Conservation (phyloP, 2,888 invertebrate genomes). For the Melanostoma mellinum region DNA sequence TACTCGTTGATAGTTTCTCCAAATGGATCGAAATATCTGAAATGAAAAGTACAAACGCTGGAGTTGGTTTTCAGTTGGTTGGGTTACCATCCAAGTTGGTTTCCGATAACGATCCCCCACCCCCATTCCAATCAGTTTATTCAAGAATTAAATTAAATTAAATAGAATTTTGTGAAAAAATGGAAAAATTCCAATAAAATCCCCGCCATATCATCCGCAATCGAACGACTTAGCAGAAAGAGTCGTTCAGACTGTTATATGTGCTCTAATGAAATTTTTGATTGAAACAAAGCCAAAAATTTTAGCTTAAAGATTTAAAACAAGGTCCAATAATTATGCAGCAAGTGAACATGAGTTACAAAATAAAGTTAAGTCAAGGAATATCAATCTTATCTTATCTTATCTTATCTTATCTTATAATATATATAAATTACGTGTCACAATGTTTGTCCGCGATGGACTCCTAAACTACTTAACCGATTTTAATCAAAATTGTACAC, state of each 20-base stretch:
- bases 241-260: slow-evolving; percentile 28
- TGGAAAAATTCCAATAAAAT: slow-evolving; percentile 31
- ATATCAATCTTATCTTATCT: too few species aligned
- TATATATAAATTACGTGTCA: too few species aligned
- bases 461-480: too few species aligned
- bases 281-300: background rate
- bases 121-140: slow-evolving; percentile 54
- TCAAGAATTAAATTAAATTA: too few species aligned
- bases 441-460: too few species aligned
- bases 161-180: slow-evolving; percentile 42
- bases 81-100: slow-evolving; percentile 42
- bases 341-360: background rate
- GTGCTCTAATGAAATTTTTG: slow-evolving; percentile 8
- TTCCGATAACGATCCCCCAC: slow-evolving; percentile 48
- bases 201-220: slow-evolving; percentile 48
- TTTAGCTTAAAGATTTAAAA: background rate
- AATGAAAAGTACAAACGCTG: slow-evolving; percentile 32
- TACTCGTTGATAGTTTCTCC: slow-evolving; percentile 48
- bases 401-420: too few species aligned
- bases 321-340: background rate
- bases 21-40: slow-evolving; percentile 54
- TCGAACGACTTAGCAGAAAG: slow-evolving; percentile 35
- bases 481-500: too few species aligned
- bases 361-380: background rate
- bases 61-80: slow-evolving; percentile 34